Percentiles rank a stretch among this genome's conserved stretches.
phyloP scores from a whole-genome alignment of 2,888 invertebrate genomes.

The Conchocele bisecta region DNA sequence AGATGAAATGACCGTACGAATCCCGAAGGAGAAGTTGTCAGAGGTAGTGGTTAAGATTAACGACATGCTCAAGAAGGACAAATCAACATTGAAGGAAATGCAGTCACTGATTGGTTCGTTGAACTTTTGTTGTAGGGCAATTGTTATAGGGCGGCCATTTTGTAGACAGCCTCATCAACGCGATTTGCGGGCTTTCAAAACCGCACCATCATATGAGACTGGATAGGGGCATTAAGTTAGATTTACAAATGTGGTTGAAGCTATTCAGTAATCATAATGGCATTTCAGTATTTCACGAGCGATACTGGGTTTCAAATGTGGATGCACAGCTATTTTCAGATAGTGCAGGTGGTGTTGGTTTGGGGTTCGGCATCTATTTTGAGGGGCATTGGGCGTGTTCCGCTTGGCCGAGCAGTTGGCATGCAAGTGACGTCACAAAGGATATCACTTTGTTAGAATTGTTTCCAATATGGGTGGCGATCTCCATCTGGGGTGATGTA shows the following conservation, averaged over 20 bases:
- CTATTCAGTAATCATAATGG: too few relatives aligned
- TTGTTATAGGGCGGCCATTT: slow-evolving; percentile 10
- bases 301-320: background rate
- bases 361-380: slow-evolving; percentile 13
- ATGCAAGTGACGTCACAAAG: background rate
- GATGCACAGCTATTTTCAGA: slow-evolving; percentile 5
- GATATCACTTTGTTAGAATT: slow-evolving; percentile 12
- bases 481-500: background rate
- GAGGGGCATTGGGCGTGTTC: background rate
- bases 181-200: background rate
- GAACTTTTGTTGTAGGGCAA: slow-evolving; percentile 11
- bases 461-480: slow-evolving; percentile 21
- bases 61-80: too few relatives aligned
- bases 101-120: slow-evolving; percentile 17
- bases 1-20: too few relatives aligned
- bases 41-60: too few relatives aligned
- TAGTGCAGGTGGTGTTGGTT: slow-evolving; percentile 6
- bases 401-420: background rate
- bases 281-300: too few relatives aligned
- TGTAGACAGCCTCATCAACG: slow-evolving; percentile 13
- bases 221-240: background rate
- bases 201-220: background rate
- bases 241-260: slow-evolving; percentile 8
- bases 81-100: background rate
- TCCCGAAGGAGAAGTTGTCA: too few relatives aligned